Evolutionary conservation across 2,113 vertebrate species (phyloP).

Genomic region (Tonatia bakeri): DNA sequence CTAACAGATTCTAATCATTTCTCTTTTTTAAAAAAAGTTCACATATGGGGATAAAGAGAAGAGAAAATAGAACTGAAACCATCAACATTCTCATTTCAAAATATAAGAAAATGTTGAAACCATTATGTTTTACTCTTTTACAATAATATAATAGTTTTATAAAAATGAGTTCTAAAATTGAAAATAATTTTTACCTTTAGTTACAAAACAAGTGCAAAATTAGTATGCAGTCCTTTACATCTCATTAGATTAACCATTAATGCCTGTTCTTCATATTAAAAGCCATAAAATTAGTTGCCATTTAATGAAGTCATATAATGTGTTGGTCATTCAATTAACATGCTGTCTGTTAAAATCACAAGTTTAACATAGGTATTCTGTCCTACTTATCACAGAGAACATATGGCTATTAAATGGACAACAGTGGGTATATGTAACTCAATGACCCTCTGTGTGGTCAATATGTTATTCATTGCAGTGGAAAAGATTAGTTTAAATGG

Average conservation of each 20-base stretch:
- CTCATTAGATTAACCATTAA: slow-evolving; percentile 33
- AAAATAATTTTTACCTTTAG: neutral
- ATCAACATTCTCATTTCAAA: neutral
- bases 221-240: neutral
- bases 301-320: slow-evolving; percentile 41
- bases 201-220: slow-evolving; percentile 20
- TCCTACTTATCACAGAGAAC: slow-evolving; percentile 23
- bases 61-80: neutral
- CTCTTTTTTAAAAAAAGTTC: neutral
- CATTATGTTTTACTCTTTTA: neutral
- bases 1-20: neutral
- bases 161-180: neutral
- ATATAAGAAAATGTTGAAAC: neutral
- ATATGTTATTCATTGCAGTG: slow-evolving; percentile 51
- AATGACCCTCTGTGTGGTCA: slow-evolving; percentile 7
- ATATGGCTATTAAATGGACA: neutral
- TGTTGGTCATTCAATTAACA: slow-evolving; percentile 25
- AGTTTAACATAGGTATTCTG: slow-evolving; percentile 19
- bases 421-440: neutral
- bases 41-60: neutral
- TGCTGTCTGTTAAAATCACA: slow-evolving; percentile 23
- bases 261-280: slow-evolving; percentile 40
- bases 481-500: slow-evolving; percentile 31
- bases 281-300: slow-evolving; percentile 27
- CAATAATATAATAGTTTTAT: neutral